phyloP scores from a whole-genome alignment of 2,888 invertebrate genomes.

The Hofmannophila pseudospretella region DNA sequence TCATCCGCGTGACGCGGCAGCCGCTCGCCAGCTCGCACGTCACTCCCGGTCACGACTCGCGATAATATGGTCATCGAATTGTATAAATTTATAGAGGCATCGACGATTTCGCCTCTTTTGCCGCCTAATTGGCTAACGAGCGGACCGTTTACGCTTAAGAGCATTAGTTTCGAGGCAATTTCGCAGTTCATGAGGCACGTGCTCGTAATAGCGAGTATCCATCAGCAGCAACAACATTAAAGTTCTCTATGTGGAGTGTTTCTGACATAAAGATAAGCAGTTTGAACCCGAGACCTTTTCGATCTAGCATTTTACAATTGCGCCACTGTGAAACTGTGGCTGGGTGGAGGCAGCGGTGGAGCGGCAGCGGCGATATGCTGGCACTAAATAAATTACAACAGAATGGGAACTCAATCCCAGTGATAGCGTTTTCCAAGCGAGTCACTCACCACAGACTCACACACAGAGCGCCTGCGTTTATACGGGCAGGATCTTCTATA shows the following conservation, averaged over 20 bases:
- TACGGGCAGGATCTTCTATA: too few relatives aligned
- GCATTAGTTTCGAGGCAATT: slow-evolving; percentile 24
- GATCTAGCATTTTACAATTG: slow-evolving; percentile 71
- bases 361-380: slow-evolving; percentile 5
- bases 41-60: slow-evolving; percentile 46
- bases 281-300: slow-evolving; percentile 67
- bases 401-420: too few relatives aligned
- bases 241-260: slow-evolving; percentile 46
- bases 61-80: slow-evolving; percentile 44
- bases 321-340: slow-evolving; percentile 63
- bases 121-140: slow-evolving; percentile 23
- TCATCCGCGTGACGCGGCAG: slow-evolving; percentile 39
- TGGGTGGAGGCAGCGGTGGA: slow-evolving; percentile 28
- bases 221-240: slow-evolving; percentile 32
- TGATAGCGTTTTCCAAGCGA: too few relatives aligned
- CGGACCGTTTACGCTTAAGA: slow-evolving; percentile 17
- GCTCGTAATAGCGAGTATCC: slow-evolving; percentile 39
- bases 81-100: slow-evolving; percentile 33
- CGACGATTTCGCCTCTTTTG: slow-evolving; percentile 29
- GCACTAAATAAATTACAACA: too few relatives aligned
- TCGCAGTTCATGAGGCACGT: slow-evolving; percentile 46
- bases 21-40: slow-evolving; percentile 53
- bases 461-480: too few relatives aligned
- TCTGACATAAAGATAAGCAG: slow-evolving; percentile 62
- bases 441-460: too few relatives aligned